Evolutionary conservation across 2,888 invertebrate genomes (phyloP), one percentile per base, ranked within the genome.

Genomic region (Euclidia mi): DNA sequence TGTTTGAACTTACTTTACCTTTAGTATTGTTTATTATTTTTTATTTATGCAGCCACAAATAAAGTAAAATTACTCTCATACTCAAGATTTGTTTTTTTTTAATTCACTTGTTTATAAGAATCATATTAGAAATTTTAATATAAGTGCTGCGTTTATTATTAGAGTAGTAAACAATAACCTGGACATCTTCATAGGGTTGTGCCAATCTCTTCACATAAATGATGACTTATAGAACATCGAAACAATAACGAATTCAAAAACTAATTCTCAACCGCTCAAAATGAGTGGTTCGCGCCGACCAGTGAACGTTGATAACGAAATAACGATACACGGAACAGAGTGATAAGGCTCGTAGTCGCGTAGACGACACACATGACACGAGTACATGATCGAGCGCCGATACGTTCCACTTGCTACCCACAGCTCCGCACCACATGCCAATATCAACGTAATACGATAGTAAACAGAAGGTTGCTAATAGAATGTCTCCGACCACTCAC

Each of bases 261-360:
- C 2, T 34, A 14, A 34, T 1, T 7, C 6, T 38, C 67, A 62
- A 59, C 49, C 66, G 68, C 55, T 61, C 58, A 68, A 20, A 73
- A 65, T 60, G 60, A 60, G 57, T 65, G 32, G 63, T 65, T 68
- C 69, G 63, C 64, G 74, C 71, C 57, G 59, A 67, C 56, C 53
- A 56, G 42, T 61, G 56, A 62, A 63, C 57, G 55, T 60, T 76
- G 77, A 78, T 81, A 79, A 78, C 60, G 66, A 65, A 49, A 48
- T 59, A 63, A 48, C 60, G 70, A 69, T 76, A 75, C 64, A 66
- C 66, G 69, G 60, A 71, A 69, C 52, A 25, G 41, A 46, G 49
- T 69, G 79, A 81, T 84, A 83, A 78, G 56, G 49, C 53, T 44
- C 57, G 34, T 37, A 55, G 38, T 59, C 42, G 59, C 48, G 40